Percentiles rank a stretch among this genome's conserved stretches.
Evolutionary conservation across 2,888 invertebrate genomes (phyloP).

Genomic region (Drosophila yooni): DNA sequence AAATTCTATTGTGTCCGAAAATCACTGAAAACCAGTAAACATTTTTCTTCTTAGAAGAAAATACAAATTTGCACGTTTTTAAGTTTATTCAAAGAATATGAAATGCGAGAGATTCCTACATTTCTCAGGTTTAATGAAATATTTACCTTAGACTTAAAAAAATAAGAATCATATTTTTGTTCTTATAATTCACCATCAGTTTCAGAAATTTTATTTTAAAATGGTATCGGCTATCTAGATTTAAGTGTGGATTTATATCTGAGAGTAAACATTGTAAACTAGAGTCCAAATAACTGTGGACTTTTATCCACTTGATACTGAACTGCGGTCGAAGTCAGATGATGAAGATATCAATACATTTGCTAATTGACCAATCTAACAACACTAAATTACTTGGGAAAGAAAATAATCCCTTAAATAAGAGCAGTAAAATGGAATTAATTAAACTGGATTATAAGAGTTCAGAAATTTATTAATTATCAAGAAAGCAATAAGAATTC

Average conservation of each 20-base stretch:
- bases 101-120: neutral
- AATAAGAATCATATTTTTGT: neutral
- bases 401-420: neutral
- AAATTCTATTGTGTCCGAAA: neutral
- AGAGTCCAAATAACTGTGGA: neutral
- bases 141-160: neutral
- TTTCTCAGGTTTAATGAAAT: neutral
- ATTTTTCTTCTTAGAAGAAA: no score
- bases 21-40: no score
- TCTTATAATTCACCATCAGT: neutral
- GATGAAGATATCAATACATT: neutral
- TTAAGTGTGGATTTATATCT: neutral
- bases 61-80: no score
- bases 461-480: neutral
- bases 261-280: neutral
- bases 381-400: neutral
- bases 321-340: neutral
- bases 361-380: neutral
- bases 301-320: neutral
- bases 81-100: neutral
- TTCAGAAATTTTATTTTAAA: neutral
- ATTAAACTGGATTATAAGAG: neutral
- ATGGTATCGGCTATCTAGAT: neutral
- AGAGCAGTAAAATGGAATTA: neutral
- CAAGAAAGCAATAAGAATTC: neutral